Evolutionary conservation across 2,113 vertebrate genomes (phyloP), one percentile per base, ranked within the genome.

Genomic region (Otolemur garnettii): DNA sequence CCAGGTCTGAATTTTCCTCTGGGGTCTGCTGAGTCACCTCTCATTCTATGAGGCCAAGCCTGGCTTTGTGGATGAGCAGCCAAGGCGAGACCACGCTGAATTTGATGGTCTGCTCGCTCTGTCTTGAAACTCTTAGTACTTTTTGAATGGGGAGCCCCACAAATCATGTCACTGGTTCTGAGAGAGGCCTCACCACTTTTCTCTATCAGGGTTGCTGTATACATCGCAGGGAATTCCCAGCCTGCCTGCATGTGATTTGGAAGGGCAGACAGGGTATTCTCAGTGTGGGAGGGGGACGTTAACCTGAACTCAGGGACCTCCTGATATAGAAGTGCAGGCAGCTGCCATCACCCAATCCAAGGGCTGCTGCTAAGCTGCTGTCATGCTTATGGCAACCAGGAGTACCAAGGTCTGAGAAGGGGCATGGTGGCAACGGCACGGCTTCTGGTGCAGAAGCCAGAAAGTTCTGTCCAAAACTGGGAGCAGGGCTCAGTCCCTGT

Each of bases 241-340:
- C 21, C 28, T 57, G 33, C 11, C 0, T 4, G 45, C 18, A 7
- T 24, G n/a, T 42, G 5, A n/a, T n/a, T 69, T 4, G 33, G 50
- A 78, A 88, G 60, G n/a, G 26, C 30, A 81, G n/a, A 6, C 4
- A 0, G 13, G 45, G 30, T 18, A 64, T 17, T 84, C 26, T 21
- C 1, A 0, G n/a, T 18, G 1, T 26, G 33, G 64, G 14, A 28
- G n/a, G 10, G 22, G 74, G 38, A 10, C 8, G 3, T 28, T 14
- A 30, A 30, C 68, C 81, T 75, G 26, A 75, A 57, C 15, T 22
- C 3, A 3, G 1, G 11, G 0, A 5, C 38, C 22, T 30, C 55
- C 28, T 7, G 0, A 0, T 59, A n/a, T 77, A 38, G 24, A 28
- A 22, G n/a, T 8, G 15, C 19, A 1, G 3, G 28, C 55, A 62